phyloP scores from a whole-genome alignment of 2,113 vertebrate genomes.

The Oriolus oriolus region DNA sequence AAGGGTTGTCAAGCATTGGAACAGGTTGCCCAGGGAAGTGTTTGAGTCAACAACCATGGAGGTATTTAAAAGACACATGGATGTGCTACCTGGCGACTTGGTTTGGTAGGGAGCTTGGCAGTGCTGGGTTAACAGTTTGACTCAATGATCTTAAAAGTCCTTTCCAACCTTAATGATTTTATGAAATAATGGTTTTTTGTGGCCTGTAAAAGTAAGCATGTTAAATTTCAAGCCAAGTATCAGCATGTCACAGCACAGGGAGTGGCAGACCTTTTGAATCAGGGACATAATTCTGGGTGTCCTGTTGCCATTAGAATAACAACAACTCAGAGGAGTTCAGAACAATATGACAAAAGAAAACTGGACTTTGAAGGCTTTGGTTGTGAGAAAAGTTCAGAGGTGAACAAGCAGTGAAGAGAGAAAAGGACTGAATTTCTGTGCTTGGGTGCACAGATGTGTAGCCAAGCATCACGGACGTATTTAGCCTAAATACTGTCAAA shows the following conservation, averaged over 20 bases:
- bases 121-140: neutral
- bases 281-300: neutral
- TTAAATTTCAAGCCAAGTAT: neutral
- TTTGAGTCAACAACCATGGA: neutral
- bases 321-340: neutral
- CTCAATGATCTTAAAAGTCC: neutral
- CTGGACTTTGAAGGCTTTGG: neutral
- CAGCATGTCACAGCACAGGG: neutral
- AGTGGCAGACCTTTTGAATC: neutral
- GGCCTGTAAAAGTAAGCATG: neutral
- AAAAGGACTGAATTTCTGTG: neutral
- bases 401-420: neutral
- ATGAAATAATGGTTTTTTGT: neutral
- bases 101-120: neutral
- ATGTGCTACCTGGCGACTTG: neutral
- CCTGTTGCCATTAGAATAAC: neutral
- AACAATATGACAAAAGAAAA: neutral
- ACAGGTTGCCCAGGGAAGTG: neutral
- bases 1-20: neutral
- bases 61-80: neutral
- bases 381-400: neutral
- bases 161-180: neutral
- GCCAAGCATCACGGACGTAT: neutral
- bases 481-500: neutral
- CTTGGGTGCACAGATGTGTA: neutral